phyloP scores from a whole-genome alignment of 2,113 vertebrate species.

The Calypte anna region DNA sequence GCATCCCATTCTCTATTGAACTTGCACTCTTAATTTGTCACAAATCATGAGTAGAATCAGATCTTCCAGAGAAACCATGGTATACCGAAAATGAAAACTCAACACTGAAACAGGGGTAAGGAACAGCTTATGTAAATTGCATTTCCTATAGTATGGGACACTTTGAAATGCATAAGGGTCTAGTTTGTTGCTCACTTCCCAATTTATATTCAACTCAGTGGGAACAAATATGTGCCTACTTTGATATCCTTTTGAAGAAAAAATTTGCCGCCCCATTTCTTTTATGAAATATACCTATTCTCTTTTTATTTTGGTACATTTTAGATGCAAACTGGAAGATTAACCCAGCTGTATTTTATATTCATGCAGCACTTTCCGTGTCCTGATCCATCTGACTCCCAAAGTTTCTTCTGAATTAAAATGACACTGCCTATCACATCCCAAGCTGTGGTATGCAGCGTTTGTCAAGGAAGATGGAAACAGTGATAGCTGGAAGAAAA shows the following conservation, averaged over 20 bases:
- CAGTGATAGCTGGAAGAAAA: neutral
- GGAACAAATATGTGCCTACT: neutral
- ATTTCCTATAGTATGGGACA: neutral
- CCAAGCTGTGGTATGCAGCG: conserved; percentile 4
- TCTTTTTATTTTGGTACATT: neutral
- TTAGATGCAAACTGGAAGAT: neutral
- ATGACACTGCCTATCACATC: conserved; percentile 22
- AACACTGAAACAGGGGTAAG: neutral
- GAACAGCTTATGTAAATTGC: neutral
- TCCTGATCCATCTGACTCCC: neutral
- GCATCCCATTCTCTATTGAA: neutral
- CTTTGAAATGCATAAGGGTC: conserved; percentile 42
- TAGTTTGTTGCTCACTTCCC: conserved; percentile 10
- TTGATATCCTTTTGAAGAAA: neutral
- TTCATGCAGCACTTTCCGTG: neutral
- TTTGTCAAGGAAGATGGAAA: neutral
- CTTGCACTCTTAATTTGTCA: conserved; percentile 9
- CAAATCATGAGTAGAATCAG: conserved; percentile 11
- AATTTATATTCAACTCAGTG: conserved; percentile 4
- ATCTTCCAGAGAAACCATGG: conserved; percentile 2
- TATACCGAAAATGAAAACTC: conserved; percentile 9
- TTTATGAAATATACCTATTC: neutral
- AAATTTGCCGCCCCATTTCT: neutral
- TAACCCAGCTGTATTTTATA: conserved; percentile 16
- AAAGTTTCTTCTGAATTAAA: conserved; percentile 33